Evolutionary conservation across 2,113 vertebrate species (phyloP), one percentile per base, ranked within the genome.

Genomic region (Struthidea cinerea): DNA sequence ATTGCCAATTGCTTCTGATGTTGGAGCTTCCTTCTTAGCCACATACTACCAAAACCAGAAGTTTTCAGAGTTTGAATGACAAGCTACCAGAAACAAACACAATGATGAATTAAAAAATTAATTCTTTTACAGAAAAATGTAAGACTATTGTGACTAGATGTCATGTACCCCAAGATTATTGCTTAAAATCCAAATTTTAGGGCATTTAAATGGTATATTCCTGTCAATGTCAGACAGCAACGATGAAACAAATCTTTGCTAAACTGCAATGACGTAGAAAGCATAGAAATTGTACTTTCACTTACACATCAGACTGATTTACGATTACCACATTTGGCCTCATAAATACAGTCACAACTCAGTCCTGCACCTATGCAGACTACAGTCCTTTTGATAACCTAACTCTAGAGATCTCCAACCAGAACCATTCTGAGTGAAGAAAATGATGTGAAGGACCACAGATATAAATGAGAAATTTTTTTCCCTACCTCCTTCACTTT

Each of bases 1-100:
- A 41, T 22, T 49, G 18, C 2, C 39, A 81, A 3, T 18, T 28
- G 14, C 68, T 90, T 85, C 26, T 0, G 0, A 26, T 0, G 0
- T 47, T 39, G 26, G 26, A 22, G 23, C 71, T 77, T 87, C 27
- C 11, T 82, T 47, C n/a, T 63, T 46, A 67, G 41, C 9, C 44
- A 70, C 1, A 3, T 24, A 27, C 14, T 37, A 59, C 4, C 50
- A 70, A 75, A 79, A 60, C 15, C 33, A n/a, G 15, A 94, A 46
- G 10, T 70, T 93, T 82, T 44, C 49, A 79, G 39, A 63, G 5
- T 64, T 41, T 75, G 41, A 87, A 68, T 30, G 30, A 64, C 30
- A 89, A 81, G 11, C 4, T 42, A 50, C 27, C 20, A 70, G 84
- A 33, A 81, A 13, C 8, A 53, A 84, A 55, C 11, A 42, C 7